Base-by-base conservation (phyloP, 2,113 vertebrate species). In the Albula goreensis region DNA sequence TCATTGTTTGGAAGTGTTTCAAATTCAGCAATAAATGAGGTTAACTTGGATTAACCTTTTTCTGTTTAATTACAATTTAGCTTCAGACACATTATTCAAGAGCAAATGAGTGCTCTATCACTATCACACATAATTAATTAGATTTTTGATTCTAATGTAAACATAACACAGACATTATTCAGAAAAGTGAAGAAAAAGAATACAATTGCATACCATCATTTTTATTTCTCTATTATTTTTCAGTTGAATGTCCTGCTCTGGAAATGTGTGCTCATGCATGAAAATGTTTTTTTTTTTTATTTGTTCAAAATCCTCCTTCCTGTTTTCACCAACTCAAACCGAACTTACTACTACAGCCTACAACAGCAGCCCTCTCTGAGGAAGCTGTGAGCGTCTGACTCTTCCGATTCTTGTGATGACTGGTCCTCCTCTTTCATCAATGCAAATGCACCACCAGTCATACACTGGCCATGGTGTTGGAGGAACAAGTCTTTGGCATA, bases 31-130 rank as follows among this genome's bases (percentile, higher is more conserved):
- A 57, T 41, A 78, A 57, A 79, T 85, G 84, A 77, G 52, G 77
- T 80, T 85, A 80, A 85, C 31, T 56, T 48, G 12, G 51, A 85
- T 85, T 85, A 85, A 85, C 77, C 77, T 85, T 85, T 74, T 50
- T 41, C 49, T 79, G 31, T 77, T 85, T 85, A 85, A 85, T 57
- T 85, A 85, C 19, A 7, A 31, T 53, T 22, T 48, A 53, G 17
- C 52, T 53, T 31, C 50, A 78, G 48, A 22, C 31, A 48, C n/a
- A 85, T n/a, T 85, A 57, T 84, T 79, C 4, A 77, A n/a, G 6
- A 77, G 41, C 84, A 80, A 9, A 85, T 85, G 56, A 85, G 41
- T 48, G n/a, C 70, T 49, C 10, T 7, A 52, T 78, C 74, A 49
- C 84, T 22, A 57, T 9, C 74, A 60, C 13, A 70, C 25, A n/a